A percentile compares a stretch with the other conserved stretches of the same genome.
Conservation (phyloP, 2,888 invertebrate species). For the Aplocera efformata region DNA sequence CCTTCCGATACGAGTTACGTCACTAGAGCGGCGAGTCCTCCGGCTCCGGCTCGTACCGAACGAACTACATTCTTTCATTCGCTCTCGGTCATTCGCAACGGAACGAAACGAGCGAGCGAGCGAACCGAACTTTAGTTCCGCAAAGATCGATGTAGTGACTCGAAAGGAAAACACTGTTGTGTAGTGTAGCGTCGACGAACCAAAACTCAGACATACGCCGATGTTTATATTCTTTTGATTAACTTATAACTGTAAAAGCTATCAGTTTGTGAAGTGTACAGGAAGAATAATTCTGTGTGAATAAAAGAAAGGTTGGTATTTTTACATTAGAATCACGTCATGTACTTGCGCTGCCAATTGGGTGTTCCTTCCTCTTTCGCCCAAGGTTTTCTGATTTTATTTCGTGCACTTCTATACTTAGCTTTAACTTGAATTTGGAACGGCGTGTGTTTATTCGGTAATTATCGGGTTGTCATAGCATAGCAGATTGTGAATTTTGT, state of each 20-base stretch:
- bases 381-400: conserved; percentile 34
- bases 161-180: conserved; percentile 53
- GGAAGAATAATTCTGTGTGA: conserved; percentile 20
- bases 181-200: conserved; percentile 42
- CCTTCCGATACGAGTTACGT: conserved; percentile 28
- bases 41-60: too few species aligned
- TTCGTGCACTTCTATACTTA: conserved; percentile 13
- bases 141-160: conserved; percentile 53
- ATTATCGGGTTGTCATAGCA: conserved; percentile 26
- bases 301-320: conserved; percentile 52
- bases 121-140: conserved; percentile 32
- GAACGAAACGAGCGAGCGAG: conserved; percentile 30
- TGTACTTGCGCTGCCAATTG: conserved; percentile 48
- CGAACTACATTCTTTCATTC: conserved; percentile 23
- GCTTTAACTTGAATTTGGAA: conserved; percentile 4
- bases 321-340: conserved; percentile 58
- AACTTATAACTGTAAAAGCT: conserved; percentile 20
- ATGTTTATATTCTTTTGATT: conserved; percentile 49
- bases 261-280: conserved; percentile 24
- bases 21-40: conserved; percentile 32
- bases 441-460: conserved; percentile 12
- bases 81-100: conserved; percentile 50
- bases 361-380: conserved; percentile 44
- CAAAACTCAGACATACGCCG: conserved; percentile 54
- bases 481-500: conserved; percentile 42